Evolutionary conservation across 2,888 invertebrate genomes (phyloP), one percentile per base, ranked within the genome.

Genomic region (Nephrocerus scutellatus): DNA sequence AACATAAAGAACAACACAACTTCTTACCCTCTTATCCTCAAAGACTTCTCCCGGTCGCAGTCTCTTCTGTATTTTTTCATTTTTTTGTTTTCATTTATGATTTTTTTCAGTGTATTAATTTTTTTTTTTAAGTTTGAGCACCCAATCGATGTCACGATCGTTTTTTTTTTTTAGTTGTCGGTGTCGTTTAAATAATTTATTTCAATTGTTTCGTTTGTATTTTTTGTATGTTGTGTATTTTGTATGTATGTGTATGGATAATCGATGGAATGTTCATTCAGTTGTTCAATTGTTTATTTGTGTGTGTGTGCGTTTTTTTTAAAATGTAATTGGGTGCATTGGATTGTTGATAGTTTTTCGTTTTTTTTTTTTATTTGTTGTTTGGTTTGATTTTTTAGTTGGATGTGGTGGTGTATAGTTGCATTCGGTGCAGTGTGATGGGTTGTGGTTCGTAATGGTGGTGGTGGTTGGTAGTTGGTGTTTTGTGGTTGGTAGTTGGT

Each of bases 11-110:
- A n/a, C n/a, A n/a, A 23, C 24, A 23, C 24, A 12, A 23, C 44
- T 49, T 47, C 71, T 86, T 85, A 91, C 90, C 90, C 88, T 86
- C 79, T 83, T 86, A 71, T 90, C 90, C 74, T 87, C 87, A 75
- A 87, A 72, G 71, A 91, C 84, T 80, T 90, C 90, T 71, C 90
- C 90, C 60, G 90, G 90, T 63, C 90, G 87, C 72, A 90, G 85
- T 81, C 88, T 62, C 56, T 63, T 58, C 60, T 62, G 46, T 36
- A 33, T 39, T 36, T 40, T 30, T 19, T 31, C 13, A 28, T 26
- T 31, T 32, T 39, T 35, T 32, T 6, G 25, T 36, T 26, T 24
- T n/a, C n/a, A n/a, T n/a, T n/a, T n/a, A n/a, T n/a, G n/a, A n/a
- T n/a, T n/a, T n/a, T n/a, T n/a, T n/a, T n/a, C n/a, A n/a, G n/a